Evolutionary conservation across 2,113 vertebrate species (phyloP), one percentile per base, ranked within the genome.

Genomic region (Lagopus leucura): DNA sequence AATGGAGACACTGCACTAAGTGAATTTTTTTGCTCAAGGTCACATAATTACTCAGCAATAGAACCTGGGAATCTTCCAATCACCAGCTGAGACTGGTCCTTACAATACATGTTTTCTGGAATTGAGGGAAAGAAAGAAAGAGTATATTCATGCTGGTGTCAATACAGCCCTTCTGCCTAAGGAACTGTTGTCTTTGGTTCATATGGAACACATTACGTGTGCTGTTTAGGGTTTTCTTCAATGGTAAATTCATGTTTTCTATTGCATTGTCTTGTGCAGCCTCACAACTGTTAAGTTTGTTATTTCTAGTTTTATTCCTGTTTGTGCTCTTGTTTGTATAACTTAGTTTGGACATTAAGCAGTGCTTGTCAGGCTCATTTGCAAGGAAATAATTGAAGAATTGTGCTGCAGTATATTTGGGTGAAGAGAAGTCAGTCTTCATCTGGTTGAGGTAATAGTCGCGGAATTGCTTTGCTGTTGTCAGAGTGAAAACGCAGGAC

Each of bases 11-110:
- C 54, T 42, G 70, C 76, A 74, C 73, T 94, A 57, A 93, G 76
- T 48, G 78, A 86, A 57, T 69, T 36, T 64, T 89, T 84, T 75
- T 86, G 48, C 74, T 72, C 86, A 95, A 90, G 95, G 82, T 92
- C 79, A 30, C 57, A 13, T 67, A 89, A 86, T 92, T 88, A 67
- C 67, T 90, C 1, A 6, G 58, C 1, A 48, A 45, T 58, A 95
- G 66, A 97, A 80, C 73, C 42, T 32, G 7, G 42, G 20, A 50
- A 12, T 94, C 70, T 70, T 90, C 71, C 78, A 40, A 47, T 89
- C n/a, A 28, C 92, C 92, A 93, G 83, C 90, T 95, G 94, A 93
- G 94, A 69, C 89, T 71, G 38, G 71, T 74, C 65, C 86, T 92
- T 88, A 91, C 88, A 80, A 89, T 91, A 71, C 9, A 34, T 2